Percentiles rank a stretch among this genome's conserved stretches.
phyloP scores from a whole-genome alignment of 2,888 invertebrate species.

The Gibbula magus region DNA sequence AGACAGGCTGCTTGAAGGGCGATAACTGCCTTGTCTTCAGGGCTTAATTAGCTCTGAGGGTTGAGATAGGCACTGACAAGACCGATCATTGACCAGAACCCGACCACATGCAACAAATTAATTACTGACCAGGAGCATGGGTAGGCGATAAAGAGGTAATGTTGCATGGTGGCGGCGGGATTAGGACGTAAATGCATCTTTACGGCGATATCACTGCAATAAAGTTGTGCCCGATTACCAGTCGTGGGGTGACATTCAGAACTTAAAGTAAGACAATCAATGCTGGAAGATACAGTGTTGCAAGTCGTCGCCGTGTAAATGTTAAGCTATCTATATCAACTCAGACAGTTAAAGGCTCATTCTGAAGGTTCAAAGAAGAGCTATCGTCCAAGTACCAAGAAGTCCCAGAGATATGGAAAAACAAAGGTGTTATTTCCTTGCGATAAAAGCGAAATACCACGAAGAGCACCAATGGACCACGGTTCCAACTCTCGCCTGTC shows the following conservation, averaged over 20 bases:
- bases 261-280: background rate
- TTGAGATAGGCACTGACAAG: conserved; percentile 13
- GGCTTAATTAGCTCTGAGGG: conserved; percentile 19
- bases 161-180: background rate
- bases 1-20: background rate
- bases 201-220: background rate
- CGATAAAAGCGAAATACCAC: too few species aligned
- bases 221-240: background rate
- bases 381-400: background rate
- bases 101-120: conserved; percentile 13
- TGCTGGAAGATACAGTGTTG: background rate
- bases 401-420: too few species aligned
- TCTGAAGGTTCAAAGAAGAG: background rate
- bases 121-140: conserved; percentile 9
- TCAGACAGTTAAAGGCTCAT: background rate
- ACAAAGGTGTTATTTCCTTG: too few species aligned
- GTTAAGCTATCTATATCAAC: background rate
- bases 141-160: background rate
- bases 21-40: conserved; percentile 22
- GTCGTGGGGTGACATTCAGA: background rate
- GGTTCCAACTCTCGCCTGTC: too few species aligned
- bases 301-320: background rate
- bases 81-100: background rate
- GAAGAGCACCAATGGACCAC: too few species aligned
- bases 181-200: background rate